Conservation (phyloP, 2,888 invertebrate genomes). For the Polydrusus tereticollis region DNA sequence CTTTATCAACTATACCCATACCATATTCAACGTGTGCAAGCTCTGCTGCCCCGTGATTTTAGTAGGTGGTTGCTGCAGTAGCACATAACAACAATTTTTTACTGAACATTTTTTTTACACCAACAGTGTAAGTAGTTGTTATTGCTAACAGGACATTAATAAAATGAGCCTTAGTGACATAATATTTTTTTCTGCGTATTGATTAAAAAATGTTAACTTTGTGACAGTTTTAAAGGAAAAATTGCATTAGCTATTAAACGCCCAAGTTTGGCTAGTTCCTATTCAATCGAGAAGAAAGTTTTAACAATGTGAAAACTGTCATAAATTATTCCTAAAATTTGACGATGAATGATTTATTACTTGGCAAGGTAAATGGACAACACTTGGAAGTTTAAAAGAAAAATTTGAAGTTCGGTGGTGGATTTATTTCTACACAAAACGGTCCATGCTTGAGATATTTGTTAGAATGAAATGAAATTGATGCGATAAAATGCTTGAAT, state of each 20-base stretch:
- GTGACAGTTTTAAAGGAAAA: not conserved
- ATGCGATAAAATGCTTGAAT: not conserved
- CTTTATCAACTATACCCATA: no score
- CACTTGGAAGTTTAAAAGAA: slow-evolving; percentile 6
- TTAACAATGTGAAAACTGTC: not conserved
- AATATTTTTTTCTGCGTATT: no score
- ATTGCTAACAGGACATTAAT: no score
- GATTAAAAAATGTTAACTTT: no score
- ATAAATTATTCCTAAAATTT: slow-evolving; percentile 13
- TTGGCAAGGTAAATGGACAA: slow-evolving; percentile 1
- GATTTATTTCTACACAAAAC: not conserved
- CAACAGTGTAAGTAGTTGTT: no score
- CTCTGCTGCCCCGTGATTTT: no score
- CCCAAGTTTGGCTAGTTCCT: not conserved
- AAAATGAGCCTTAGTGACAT: no score
- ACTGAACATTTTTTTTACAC: no score
- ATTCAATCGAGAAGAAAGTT: not conserved
- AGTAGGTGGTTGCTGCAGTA: no score
- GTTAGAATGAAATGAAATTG: not conserved
- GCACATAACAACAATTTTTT: no score
- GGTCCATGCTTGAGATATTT: not conserved
- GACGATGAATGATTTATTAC: slow-evolving; percentile 15
- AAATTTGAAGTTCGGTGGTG: not conserved
- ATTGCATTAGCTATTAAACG: not conserved
- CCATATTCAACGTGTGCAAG: no score